Evolutionary conservation across 2,888 invertebrate species (phyloP).

Genomic region (Norana najaformis): DNA sequence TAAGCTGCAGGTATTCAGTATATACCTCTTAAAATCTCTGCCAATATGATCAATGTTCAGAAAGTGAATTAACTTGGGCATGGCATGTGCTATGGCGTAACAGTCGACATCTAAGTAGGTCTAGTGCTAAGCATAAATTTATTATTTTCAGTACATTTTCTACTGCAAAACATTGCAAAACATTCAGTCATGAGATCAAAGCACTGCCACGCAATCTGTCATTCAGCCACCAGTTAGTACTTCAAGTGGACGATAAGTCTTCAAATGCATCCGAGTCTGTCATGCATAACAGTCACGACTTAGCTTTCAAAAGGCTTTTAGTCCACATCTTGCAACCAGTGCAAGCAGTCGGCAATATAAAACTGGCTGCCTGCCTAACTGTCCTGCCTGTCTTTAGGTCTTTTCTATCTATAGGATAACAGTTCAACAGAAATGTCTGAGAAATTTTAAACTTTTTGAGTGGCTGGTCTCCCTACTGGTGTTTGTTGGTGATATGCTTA

Average conservation of each 20-base stretch:
- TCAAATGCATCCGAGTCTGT: not conserved
- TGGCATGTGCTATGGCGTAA: no score
- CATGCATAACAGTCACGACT: not conserved
- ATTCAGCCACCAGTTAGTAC: not conserved
- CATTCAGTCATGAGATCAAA: not conserved
- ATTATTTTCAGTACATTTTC: not conserved
- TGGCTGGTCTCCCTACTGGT: no score
- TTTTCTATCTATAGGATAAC: no score
- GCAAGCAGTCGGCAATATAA: not conserved
- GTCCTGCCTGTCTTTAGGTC: no score
- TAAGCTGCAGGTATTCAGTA: not conserved
- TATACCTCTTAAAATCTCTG: not conserved
- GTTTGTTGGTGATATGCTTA: no score
- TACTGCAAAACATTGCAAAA: not conserved
- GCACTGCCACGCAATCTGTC: not conserved
- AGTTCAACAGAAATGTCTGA: no score
- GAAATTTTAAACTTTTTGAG: no score
- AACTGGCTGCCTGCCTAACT: not conserved
- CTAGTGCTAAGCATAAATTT: not conserved
- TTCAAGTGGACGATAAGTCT: no score
- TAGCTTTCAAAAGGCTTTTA: not conserved
- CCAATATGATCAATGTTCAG: not conserved
- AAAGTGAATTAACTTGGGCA: not conserved
- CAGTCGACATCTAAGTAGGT: constrained; percentile 13
- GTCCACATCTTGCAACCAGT: not conserved